Evolutionary conservation across 2,797 vertebrate genomes (phyloP).

Genomic region (Rousettus madagascariensis): DNA sequence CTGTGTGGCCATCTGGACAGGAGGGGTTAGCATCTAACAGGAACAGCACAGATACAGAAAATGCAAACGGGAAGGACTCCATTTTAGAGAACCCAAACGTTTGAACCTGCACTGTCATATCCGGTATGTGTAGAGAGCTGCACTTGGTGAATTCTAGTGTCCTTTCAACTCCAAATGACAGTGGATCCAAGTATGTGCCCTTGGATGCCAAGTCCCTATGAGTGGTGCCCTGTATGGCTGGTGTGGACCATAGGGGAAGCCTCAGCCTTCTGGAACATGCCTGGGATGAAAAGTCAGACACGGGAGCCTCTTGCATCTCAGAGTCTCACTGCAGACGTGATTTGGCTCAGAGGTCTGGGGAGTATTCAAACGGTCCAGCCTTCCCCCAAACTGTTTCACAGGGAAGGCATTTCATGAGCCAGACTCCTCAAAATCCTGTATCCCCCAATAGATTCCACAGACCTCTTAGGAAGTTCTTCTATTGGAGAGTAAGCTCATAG

Average conservation of each 20-base stretch:
- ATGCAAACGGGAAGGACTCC: neutral
- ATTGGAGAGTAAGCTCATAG: neutral
- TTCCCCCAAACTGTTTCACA: neutral
- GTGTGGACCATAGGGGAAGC: neutral
- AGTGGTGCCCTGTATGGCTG: neutral
- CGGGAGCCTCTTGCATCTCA: neutral
- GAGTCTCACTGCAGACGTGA: neutral
- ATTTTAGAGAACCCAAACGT: neutral
- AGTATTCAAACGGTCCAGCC: neutral
- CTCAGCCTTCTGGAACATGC: neutral
- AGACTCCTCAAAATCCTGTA: neutral
- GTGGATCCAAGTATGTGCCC: neutral
- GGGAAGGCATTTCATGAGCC: neutral
- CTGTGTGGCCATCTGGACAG: neutral
- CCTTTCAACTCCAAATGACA: neutral
- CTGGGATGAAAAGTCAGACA: neutral
- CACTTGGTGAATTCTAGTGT: neutral
- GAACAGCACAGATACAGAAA: neutral
- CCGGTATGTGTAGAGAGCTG: neutral
- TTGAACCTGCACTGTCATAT: neutral
- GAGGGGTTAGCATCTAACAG: neutral
- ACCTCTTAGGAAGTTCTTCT: neutral
- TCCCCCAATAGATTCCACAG: neutral
- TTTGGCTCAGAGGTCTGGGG: too few species aligned
- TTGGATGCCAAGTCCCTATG: neutral